Conservation (phyloP, 2,888 invertebrate genomes). For the Lithophane ornitopus region DNA sequence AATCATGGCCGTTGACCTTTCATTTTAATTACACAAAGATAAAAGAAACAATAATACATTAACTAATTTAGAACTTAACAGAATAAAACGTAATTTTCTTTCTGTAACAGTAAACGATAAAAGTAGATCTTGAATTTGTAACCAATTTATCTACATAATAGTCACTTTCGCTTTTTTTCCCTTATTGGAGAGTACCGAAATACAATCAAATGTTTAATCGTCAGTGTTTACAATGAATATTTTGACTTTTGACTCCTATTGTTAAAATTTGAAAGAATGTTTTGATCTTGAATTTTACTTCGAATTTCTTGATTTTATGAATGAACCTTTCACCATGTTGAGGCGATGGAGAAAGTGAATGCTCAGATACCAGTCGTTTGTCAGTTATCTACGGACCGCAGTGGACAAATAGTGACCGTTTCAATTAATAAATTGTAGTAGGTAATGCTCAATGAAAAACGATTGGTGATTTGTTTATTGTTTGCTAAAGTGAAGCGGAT, state of each 20-base stretch:
- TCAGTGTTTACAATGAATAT: slow-evolving; percentile 16
- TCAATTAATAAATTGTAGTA: slow-evolving; percentile 32
- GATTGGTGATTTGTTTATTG: slow-evolving; percentile 34
- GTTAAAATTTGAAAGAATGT: slow-evolving; percentile 3
- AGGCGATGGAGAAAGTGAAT: slow-evolving; percentile 63
- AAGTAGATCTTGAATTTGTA: slow-evolving; percentile 21
- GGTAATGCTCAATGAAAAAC: slow-evolving; percentile 27
- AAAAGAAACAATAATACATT: slow-evolving; percentile 26
- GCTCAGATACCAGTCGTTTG: slow-evolving; percentile 32
- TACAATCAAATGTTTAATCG: slow-evolving; percentile 13
- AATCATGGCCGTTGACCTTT: slow-evolving; percentile 65
- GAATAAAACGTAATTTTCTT: not conserved
- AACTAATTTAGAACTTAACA: slow-evolving; percentile 13
- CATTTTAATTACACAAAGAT: slow-evolving; percentile 50
- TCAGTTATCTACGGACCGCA: slow-evolving; percentile 31
- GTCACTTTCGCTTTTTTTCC: slow-evolving; percentile 20
- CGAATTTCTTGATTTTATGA: slow-evolving; percentile 43
- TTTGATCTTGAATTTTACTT: slow-evolving; percentile 3
- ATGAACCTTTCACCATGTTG: slow-evolving; percentile 66
- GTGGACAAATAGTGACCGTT: slow-evolving; percentile 22
- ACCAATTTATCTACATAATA: slow-evolving; percentile 11
- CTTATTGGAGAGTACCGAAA: slow-evolving; percentile 5
- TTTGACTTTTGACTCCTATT: slow-evolving; percentile 40
- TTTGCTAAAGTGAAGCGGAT: slow-evolving; percentile 19
- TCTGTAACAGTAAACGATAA: slow-evolving; percentile 32